A percentile compares a stretch with the other conserved stretches of the same genome.
Evolutionary conservation across 35 echinoderm and acorn worm species (phyloP).

Genomic region (Strongylocentrotus purpuratus): DNA sequence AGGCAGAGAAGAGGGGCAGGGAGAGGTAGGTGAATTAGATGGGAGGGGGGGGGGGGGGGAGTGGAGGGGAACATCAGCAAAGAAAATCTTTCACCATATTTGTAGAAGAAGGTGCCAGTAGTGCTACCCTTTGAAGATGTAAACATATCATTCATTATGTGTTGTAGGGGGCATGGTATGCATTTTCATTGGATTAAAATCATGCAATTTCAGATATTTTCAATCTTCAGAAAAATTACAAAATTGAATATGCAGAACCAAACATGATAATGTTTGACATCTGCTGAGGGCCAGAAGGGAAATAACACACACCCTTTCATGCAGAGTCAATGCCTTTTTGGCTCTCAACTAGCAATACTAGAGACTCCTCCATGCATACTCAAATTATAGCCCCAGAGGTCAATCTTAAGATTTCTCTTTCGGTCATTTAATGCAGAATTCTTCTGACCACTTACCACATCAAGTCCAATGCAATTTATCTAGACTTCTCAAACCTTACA

Average conservation of each 20-base stretch:
- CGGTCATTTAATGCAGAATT: background rate
- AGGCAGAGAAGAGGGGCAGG: background rate
- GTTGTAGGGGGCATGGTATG: background rate
- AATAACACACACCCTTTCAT: no score
- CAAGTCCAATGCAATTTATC: background rate
- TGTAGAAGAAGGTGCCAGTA: background rate
- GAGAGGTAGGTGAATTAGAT: background rate
- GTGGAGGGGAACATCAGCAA: background rate
- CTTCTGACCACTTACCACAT: background rate
- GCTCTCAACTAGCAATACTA: background rate
- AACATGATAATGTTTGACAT: no score
- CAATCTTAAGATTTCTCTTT: background rate
- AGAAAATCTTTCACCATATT: background rate
- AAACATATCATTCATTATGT: background rate
- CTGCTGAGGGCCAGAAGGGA: no score
- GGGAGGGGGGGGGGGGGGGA: no score
- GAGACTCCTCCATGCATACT: background rate
- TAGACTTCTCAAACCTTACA: background rate
- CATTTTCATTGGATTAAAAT: no score
- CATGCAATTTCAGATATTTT: no score
- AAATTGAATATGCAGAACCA: no score
- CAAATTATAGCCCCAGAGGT: background rate
- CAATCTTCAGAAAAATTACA: no score
- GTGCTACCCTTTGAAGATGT: background rate
- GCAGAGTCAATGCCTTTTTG: no score